A percentile compares a stretch with the other conserved stretches of the same genome.
Evolutionary conservation across 2,113 vertebrate genomes (phyloP).

Genomic region (Archocentrus centrarchus): DNA sequence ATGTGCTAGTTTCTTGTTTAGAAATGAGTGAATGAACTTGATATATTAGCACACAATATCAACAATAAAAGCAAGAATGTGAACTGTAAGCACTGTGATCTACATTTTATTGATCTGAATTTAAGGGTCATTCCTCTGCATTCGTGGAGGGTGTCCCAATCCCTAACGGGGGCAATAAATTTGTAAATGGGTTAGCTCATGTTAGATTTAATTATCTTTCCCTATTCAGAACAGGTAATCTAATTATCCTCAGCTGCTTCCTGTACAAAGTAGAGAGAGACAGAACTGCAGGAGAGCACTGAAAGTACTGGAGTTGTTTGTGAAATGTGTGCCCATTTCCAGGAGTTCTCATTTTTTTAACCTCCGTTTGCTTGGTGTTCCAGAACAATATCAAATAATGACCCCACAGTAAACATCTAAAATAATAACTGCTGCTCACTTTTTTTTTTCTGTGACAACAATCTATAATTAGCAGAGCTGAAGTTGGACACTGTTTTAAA

Average conservation of each 20-base stretch:
- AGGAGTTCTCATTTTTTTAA: neutral
- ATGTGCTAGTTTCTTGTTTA: neutral
- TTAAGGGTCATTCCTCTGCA: constrained; percentile 66
- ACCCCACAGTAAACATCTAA: neutral
- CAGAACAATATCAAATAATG: neutral
- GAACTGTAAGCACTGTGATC: constrained; percentile 7
- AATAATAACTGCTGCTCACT: neutral
- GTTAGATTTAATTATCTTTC: constrained; percentile 89
- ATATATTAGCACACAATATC: neutral
- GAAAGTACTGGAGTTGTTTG: constrained; percentile 21
- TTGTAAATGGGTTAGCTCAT: constrained; percentile 82
- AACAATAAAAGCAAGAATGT: neutral
- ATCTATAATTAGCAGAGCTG: neutral
- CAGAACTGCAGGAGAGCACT: constrained; percentile 57
- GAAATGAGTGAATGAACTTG: neutral
- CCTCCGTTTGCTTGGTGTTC: neutral
- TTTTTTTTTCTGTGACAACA: neutral
- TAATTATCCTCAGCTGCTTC: constrained; percentile 88
- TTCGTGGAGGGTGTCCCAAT: constrained; percentile 62
- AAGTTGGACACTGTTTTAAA: neutral
- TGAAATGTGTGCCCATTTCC: neutral
- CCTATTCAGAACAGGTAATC: constrained; percentile 86
- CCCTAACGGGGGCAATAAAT: constrained; percentile 72
- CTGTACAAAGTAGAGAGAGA: constrained; percentile 84
- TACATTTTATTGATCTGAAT: constrained; percentile 41